Evolutionary conservation across 2,888 invertebrate species (phyloP), one percentile per base, ranked within the genome.

Genomic region (Stegana nigrithorax): DNA sequence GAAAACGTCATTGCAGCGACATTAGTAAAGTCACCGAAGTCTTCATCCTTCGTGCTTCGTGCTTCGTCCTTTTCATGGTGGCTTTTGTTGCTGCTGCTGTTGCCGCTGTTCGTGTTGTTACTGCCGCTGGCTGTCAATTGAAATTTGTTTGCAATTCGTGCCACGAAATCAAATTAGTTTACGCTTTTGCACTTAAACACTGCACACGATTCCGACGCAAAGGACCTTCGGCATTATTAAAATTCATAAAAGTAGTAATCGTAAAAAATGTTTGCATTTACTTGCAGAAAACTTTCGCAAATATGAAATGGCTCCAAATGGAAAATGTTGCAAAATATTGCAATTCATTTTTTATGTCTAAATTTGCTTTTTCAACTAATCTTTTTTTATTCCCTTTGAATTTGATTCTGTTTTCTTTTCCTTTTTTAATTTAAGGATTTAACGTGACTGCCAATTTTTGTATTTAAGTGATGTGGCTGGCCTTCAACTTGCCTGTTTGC

Each of bases 61-160:
- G 32, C 32, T 32, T 32, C n/a, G n/a, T 32, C n/a, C 17, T 51
- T 27, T 25, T 29, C 10, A 14, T 36, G 14, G 10, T 36, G 4
- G 4, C 36, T 39, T 14, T 19, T 56, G 25, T 39, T 21, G 42
- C 23, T 6, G 36, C 19, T 26, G 27, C 19, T 44, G 10, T 44
- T 32, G 44, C 36, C 55, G 19, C 50, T 62, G 39, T 56, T 55
- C n/a, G 4, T 51, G 39, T 62, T 45, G 14, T 27, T 62, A 26
- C 56, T 65, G 44, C 60, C 61, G 59, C 60, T 64, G 65, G 66
- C 60, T 64, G 69, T 71, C 69, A 69, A 69, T 71, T 71, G 67
- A 70, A 71, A 71, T 69, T 70, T 68, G 67, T 70, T 67, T 65
- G 59, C 65, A 67, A 64, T 66, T 62, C 67, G 66, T 68, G 70